A percentile compares a stretch with the other conserved stretches of the same genome.
Evolutionary conservation across 1,140 invertebrate species (phyloP).

Genomic region (Gonioctena quinquepunctata): DNA sequence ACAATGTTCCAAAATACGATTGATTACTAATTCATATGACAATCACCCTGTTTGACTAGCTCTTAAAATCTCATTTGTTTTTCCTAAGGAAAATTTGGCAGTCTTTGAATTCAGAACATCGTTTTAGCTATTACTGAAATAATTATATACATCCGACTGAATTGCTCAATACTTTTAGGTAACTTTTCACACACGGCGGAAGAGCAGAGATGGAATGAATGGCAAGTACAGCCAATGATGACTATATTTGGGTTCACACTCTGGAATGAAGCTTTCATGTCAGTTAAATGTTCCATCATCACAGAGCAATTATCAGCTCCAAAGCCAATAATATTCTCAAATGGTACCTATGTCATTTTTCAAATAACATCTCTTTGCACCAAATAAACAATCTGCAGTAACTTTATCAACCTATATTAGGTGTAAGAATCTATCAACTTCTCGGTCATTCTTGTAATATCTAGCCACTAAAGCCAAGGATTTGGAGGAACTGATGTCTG

Average conservation of each 20-base stretch:
- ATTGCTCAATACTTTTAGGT: slow-evolving; percentile 21
- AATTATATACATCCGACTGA: slow-evolving; percentile 41
- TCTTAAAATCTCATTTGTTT: slow-evolving; percentile 3
- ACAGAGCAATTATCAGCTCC: slow-evolving; percentile 22
- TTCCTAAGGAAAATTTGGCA: slow-evolving; percentile 32
- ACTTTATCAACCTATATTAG: slow-evolving; percentile 9
- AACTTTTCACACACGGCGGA: slow-evolving; percentile 22
- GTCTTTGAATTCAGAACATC: slow-evolving; percentile 32
- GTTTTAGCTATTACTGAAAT: slow-evolving; percentile 41
- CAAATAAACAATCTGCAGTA: slow-evolving; percentile 10
- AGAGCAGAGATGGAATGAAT: slow-evolving; percentile 24
- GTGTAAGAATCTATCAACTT: slow-evolving; percentile 2
- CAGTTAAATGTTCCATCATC: slow-evolving; percentile 14
- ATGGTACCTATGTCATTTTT: slow-evolving; percentile 14
- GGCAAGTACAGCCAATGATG: slow-evolving; percentile 16
- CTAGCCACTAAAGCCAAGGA: slow-evolving; percentile 12
- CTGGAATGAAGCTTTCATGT: slow-evolving; percentile 8
- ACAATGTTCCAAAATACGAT: slow-evolving; percentile 8
- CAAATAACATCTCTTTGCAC: background rate
- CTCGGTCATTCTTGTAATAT: background rate
- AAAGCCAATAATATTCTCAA: slow-evolving; percentile 20
- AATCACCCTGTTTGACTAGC: slow-evolving; percentile 5
- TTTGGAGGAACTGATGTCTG: slow-evolving; percentile 13
- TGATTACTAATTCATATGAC: background rate
- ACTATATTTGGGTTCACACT: slow-evolving; percentile 12